Conservation (phyloP, 2,888 invertebrate genomes). For the Eristalis pertinax region DNA sequence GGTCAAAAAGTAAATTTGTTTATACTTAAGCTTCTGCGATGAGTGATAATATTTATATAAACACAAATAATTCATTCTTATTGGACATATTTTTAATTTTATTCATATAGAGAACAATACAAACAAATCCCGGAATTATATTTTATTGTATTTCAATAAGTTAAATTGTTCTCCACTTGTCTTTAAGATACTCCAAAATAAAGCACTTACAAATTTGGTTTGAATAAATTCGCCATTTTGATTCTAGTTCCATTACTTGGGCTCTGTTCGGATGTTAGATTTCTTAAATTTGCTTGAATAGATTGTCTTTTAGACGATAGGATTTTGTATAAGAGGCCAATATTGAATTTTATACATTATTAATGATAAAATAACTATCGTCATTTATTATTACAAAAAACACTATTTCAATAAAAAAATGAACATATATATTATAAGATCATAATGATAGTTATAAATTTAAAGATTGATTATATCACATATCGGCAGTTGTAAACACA, state of each 20-base stretch:
- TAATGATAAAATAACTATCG: too few relatives aligned
- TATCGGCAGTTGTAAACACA: too few relatives aligned
- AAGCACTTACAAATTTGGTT: slow-evolving; percentile 54
- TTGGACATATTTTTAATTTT: neutral
- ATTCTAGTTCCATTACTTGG: slow-evolving; percentile 29
- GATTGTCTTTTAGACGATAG: too few relatives aligned
- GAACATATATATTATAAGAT: too few relatives aligned
- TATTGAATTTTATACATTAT: neutral
- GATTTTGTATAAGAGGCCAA: too few relatives aligned
- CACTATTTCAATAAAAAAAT: too few relatives aligned
- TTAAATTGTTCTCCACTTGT: neutral
- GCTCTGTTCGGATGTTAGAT: neutral
- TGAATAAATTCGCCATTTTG: slow-evolving; percentile 62
- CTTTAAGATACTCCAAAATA: slow-evolving; percentile 51
- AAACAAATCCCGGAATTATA: neutral
- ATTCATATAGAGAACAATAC: neutral
- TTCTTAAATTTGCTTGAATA: neutral
- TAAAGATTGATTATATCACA: too few relatives aligned
- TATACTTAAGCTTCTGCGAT: slow-evolving; percentile 22
- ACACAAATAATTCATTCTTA: neutral
- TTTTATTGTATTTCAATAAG: neutral
- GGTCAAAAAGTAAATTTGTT: slow-evolving; percentile 9
- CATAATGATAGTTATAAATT: too few relatives aligned
- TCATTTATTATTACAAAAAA: too few relatives aligned
- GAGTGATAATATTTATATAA: slow-evolving; percentile 18